These are phyloP conservation scores for Apis florea DNA, from an alignment of 1,140 invertebrate genomes.

Conservation along the genomic window DNA sequence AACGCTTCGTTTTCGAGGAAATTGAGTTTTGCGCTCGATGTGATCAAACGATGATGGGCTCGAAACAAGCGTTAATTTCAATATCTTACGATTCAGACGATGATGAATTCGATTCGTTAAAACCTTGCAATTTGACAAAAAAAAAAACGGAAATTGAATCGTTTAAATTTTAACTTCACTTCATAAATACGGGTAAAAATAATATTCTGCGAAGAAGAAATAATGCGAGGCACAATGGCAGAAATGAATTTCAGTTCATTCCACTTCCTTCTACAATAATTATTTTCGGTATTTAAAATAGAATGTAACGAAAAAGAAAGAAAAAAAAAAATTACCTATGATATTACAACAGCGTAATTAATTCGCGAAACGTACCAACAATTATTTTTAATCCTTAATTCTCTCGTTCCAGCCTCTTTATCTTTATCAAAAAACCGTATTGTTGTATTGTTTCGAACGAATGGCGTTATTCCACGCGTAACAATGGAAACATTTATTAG, in stretches of 20 bases:
- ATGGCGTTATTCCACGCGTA: neutral
- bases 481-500: neutral
- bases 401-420: neutral
- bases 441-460: neutral
- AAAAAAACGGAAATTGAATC: neutral
- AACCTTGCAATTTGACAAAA: neutral
- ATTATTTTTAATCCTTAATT: neutral
- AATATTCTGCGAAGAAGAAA: neutral
- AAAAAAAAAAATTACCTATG: neutral
- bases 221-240: neutral
- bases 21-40: no score
- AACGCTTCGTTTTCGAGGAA: no score
- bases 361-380: neutral
- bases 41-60: no score
- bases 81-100: no score
- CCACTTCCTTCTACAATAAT: neutral
- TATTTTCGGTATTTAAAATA: neutral
- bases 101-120: no score
- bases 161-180: neutral
- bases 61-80: no score
- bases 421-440: neutral
- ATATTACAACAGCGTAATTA: neutral
- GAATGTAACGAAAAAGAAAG: neutral
- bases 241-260: conserved; percentile 3
- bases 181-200: neutral